Evolutionary conservation across 2,113 vertebrate species (phyloP).

Genomic region (Oncorhynchus clarkii): DNA sequence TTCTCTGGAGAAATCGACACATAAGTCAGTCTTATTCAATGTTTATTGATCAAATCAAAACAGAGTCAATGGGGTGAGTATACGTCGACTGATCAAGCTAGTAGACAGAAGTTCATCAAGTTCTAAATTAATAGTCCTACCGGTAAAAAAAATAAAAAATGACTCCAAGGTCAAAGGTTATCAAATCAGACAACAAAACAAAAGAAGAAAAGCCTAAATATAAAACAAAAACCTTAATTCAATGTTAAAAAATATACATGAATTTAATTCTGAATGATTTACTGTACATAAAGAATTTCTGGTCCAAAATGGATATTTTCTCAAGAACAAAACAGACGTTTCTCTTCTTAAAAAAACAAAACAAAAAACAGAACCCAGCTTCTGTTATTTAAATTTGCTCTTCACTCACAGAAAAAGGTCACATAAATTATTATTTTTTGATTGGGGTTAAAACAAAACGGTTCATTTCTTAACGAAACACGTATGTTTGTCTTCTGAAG

Average conservation of each 20-base stretch:
- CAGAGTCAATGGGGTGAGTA: constrained; percentile 46
- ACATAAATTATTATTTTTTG: neutral
- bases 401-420: constrained; percentile 17
- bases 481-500: neutral
- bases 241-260: constrained; percentile 32
- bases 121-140: constrained; percentile 16
- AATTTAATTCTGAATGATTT: constrained; percentile 22
- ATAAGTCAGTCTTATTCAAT: constrained; percentile 2
- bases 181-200: constrained; percentile 26
- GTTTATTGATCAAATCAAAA: constrained; percentile 65
- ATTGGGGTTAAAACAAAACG: constrained; percentile 11
- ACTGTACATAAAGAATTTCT: constrained; percentile 25
- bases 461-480: constrained; percentile 1
- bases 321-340: constrained; percentile 9
- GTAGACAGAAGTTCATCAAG: constrained; percentile 27
- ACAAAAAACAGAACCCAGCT: neutral
- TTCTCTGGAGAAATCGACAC: neutral
- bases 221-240: constrained; percentile 4
- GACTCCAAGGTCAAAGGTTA: constrained; percentile 37
- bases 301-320: constrained; percentile 4
- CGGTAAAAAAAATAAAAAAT: neutral
- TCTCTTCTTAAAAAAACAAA: constrained; percentile 14
- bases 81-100: constrained; percentile 34
- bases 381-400: neutral
- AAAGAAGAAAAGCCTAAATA: constrained; percentile 38